Conservation (phyloP, 2,797 vertebrate species). For the Halcyon leucocephala region DNA sequence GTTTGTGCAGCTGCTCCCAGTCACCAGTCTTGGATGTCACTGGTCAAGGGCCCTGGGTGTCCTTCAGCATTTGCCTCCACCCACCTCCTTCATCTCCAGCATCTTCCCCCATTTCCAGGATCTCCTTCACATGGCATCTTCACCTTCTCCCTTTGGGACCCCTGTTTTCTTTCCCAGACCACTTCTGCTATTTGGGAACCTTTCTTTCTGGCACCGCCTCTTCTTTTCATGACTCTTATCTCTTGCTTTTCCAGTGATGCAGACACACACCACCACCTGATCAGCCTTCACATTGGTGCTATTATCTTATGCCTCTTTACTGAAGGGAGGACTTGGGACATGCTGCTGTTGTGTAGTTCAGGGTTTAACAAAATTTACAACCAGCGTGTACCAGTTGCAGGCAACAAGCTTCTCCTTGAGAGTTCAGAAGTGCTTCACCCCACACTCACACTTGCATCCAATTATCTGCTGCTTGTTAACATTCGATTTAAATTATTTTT, state of each 20-base stretch:
- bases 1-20: not conserved
- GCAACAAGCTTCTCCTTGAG: not conserved
- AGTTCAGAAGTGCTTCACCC: not conserved
- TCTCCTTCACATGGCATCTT: not conserved
- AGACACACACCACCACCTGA: not conserved
- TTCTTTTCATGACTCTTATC: not conserved
- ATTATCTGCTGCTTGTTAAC: not conserved
- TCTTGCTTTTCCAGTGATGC: not conserved
- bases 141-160: not conserved
- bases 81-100: not conserved
- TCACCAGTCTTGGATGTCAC: not conserved
- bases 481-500: not conserved
- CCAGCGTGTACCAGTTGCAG: not conserved
- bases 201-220: not conserved
- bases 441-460: not conserved
- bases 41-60: rapidly evolving
- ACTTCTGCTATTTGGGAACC: not conserved
- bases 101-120: not conserved
- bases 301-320: not conserved
- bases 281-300: not conserved
- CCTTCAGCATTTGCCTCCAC: not conserved
- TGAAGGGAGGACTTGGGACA: not conserved
- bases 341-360: not conserved
- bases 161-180: not conserved
- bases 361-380: not conserved